Evolutionary conservation across 1,140 invertebrate species (phyloP).

Genomic region (Zaprionus capensis): DNA sequence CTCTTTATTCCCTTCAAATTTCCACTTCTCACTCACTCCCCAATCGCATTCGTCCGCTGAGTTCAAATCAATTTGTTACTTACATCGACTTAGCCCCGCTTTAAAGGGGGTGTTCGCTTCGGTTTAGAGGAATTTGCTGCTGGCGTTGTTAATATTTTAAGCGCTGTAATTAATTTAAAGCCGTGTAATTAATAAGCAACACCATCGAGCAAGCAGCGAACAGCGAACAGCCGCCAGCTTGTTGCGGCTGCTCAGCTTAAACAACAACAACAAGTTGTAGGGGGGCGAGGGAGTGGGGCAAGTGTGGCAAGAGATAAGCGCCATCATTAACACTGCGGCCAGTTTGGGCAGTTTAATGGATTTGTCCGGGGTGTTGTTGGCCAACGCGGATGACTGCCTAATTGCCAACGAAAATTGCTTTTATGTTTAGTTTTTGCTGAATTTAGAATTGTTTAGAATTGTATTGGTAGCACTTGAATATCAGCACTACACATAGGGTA

Average conservation of each 20-base stretch:
- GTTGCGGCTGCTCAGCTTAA: constrained; percentile 41
- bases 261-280: constrained; percentile 8
- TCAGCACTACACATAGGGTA: too few species aligned
- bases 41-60: constrained; percentile 10
- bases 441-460: not conserved
- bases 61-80: constrained; percentile 48
- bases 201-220: constrained; percentile 11
- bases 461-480: too few species aligned
- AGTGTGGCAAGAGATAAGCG: constrained; percentile 65
- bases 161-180: constrained; percentile 79
- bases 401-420: constrained; percentile 1
- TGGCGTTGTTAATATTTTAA: constrained; percentile 75
- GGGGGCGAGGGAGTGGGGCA: not conserved
- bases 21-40: not conserved
- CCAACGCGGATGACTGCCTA: not conserved
- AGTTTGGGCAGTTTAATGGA: constrained; percentile 44
- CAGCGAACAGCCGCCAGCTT: constrained; percentile 33
- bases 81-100: constrained; percentile 16
- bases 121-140: constrained; percentile 37
- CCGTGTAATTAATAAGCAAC: constrained; percentile 79
- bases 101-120: not conserved
- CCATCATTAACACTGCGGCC: constrained; percentile 74
- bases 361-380: constrained; percentile 7
- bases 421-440: not conserved
- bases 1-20: not conserved